Evolutionary conservation across 2,888 invertebrate species (phyloP), one percentile per base, ranked within the genome.

Genomic region (Steromphala cineraria): DNA sequence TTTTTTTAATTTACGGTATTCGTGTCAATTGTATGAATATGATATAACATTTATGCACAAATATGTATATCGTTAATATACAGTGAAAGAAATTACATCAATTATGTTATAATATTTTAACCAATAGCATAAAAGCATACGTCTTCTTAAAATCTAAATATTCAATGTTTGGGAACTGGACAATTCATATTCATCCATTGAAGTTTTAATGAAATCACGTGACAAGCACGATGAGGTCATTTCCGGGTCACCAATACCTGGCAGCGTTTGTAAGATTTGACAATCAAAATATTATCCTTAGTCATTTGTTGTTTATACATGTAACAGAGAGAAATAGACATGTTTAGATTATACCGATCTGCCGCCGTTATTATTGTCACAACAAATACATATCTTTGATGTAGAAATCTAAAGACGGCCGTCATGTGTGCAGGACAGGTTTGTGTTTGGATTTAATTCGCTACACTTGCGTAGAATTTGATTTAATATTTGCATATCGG

Each of bases 361-460:
- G n/a, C 10, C 71, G 19, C 31, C 28, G 40, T 31, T 71, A 36
- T 31, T 71, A 71, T 71, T 71, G 28, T 36, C 40, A 71, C 24
- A 71, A 71, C 71, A 71, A 71, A 71, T 71, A 71, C 36, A 40
- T 71, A 71, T 71, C 71, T 71, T 71, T 71, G 71, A 71, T 36
- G 71, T 31, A 31, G 71, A 71, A 71, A 71, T 71, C 71, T 71
- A 71, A 71, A 71, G 31, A 71, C 40, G 71, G 28, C 19, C 19
- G 40, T 19, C 28, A 19, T 36, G 71, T 71, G 28, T 71, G 71
- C 19, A 36, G 36, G 71, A 19, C 36, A 71, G 17, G 71, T 36
- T 71, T 71, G 28, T 71, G 71, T 71, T 71, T 71, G 36, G 28
- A n/a, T 71, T 71, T 71, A 71, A 71, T 71, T 71, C 71, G 19